A percentile compares a stretch with the other conserved stretches of the same genome.
phyloP scores from a whole-genome alignment of 2,113 vertebrate species.

The Prunella himalayana region DNA sequence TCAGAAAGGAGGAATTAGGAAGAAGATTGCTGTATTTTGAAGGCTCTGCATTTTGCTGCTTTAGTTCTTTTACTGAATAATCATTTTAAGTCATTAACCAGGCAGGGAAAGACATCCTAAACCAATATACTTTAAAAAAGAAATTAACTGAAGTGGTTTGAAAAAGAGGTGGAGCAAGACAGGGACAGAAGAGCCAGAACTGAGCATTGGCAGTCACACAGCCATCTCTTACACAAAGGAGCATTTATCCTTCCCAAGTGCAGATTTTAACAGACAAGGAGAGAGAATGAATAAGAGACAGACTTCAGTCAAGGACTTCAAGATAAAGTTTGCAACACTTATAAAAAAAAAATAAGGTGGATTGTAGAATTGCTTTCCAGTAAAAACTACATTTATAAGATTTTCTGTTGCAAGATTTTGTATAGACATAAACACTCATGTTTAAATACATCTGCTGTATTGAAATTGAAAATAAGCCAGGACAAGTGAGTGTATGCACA shows the following conservation, averaged over 20 bases:
- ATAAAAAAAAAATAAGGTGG: background rate
- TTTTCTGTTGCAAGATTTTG: background rate
- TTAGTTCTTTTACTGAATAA: slow-evolving; percentile 7
- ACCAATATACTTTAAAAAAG: background rate
- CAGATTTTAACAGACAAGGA: slow-evolving; percentile 9
- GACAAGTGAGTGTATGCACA: background rate
- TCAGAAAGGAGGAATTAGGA: background rate
- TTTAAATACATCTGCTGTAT: background rate
- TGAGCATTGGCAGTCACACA: slow-evolving; percentile 28
- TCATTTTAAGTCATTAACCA: background rate
- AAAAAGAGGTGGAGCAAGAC: slow-evolving; percentile 67
- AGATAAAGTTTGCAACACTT: background rate
- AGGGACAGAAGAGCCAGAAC: background rate
- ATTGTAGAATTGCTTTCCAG: background rate
- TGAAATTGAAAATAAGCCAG: background rate
- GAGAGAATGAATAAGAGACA: background rate
- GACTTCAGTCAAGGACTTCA: background rate
- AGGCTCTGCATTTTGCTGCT: background rate
- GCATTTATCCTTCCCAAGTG: slow-evolving; percentile 17
- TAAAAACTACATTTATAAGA: background rate
- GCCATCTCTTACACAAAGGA: slow-evolving; percentile 59
- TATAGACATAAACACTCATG: background rate
- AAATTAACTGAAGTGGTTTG: slow-evolving; percentile 43
- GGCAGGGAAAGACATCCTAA: background rate
- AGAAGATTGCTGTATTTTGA: background rate